These are phyloP conservation scores for Drosophila mauritiana DNA, from an alignment of 1,140 invertebrate species.

Conservation along the genomic window DNA sequence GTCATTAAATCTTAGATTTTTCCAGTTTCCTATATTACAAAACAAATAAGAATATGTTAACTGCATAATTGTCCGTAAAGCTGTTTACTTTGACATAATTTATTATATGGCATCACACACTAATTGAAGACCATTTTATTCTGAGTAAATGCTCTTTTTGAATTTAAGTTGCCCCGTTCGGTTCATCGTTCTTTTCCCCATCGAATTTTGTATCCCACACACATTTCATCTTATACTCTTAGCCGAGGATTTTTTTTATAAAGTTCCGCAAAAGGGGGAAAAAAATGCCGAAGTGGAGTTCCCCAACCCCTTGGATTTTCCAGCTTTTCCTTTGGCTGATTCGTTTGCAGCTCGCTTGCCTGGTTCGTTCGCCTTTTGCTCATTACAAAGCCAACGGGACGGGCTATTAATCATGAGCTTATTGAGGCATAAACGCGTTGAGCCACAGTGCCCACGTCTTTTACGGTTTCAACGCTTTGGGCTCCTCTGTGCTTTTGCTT, in stretches of 20 bases:
- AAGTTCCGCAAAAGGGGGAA: slow-evolving; percentile 16
- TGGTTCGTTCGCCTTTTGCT: slow-evolving; percentile 66
- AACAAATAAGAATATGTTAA: no score
- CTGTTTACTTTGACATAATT: not conserved
- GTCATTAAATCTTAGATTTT: not conserved
- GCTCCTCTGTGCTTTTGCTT: slow-evolving; percentile 5
- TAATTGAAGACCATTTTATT: slow-evolving; percentile 8
- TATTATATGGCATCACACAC: no score
- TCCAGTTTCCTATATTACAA: no score
- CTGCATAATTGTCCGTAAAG: not conserved
- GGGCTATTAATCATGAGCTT: slow-evolving; percentile 81
- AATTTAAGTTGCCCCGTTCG: slow-evolving; percentile 1
- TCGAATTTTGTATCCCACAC: slow-evolving; percentile 14
- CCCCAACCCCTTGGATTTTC: slow-evolving; percentile 1
- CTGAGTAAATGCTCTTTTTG: not conserved
- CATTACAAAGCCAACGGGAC: slow-evolving; percentile 68
- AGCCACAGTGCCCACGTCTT: slow-evolving; percentile 64
- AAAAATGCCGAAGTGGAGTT: not conserved
- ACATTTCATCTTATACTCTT: slow-evolving; percentile 20
- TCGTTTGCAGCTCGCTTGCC: slow-evolving; percentile 22
- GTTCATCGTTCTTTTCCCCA: slow-evolving; percentile 8
- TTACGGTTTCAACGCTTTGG: slow-evolving; percentile 41
- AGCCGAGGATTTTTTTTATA: slow-evolving; percentile 35
- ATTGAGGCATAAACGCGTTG: slow-evolving; percentile 78
- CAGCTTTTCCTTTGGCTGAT: slow-evolving; percentile 26